Percentiles rank a stretch among this genome's conserved stretches.
Evolutionary conservation across 2,113 vertebrate genomes (phyloP).

Genomic region (Podarcis cretensis): DNA sequence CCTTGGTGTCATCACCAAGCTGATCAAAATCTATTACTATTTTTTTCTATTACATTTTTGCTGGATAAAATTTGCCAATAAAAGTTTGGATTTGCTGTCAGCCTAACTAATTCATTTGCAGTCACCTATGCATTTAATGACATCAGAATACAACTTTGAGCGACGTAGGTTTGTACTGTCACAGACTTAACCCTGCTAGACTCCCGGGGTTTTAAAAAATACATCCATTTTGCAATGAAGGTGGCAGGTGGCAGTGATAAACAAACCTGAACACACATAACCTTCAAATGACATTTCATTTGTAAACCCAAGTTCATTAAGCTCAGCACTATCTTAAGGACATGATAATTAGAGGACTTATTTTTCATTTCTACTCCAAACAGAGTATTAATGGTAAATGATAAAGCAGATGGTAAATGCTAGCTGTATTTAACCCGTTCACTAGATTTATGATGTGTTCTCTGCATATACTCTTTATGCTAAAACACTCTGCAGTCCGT

Average conservation of each 20-base stretch:
- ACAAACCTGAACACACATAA: background rate
- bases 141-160: constrained; percentile 28
- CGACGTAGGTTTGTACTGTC: constrained; percentile 23
- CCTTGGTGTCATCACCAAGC: too few species aligned
- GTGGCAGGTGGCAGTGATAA: constrained; percentile 5
- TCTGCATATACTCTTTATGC: background rate
- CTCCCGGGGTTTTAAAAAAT: background rate
- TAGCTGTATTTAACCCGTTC: background rate
- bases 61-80: too few species aligned
- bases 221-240: background rate
- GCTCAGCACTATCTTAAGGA: background rate
- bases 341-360: background rate
- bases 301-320: background rate
- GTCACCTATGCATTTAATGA: background rate
- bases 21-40: too few species aligned
- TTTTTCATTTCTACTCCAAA: background rate
- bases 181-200: background rate
- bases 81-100: too few species aligned
- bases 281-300: constrained; percentile 21
- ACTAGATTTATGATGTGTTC: background rate
- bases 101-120: too few species aligned
- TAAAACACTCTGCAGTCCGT: background rate
- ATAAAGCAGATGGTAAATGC: background rate
- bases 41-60: too few species aligned
- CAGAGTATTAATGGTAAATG: constrained; percentile 14